Percentiles rank a stretch among this genome's conserved stretches.
Evolutionary conservation across 1,140 invertebrate genomes (phyloP).

Genomic region (Cotesia vestalis): DNA sequence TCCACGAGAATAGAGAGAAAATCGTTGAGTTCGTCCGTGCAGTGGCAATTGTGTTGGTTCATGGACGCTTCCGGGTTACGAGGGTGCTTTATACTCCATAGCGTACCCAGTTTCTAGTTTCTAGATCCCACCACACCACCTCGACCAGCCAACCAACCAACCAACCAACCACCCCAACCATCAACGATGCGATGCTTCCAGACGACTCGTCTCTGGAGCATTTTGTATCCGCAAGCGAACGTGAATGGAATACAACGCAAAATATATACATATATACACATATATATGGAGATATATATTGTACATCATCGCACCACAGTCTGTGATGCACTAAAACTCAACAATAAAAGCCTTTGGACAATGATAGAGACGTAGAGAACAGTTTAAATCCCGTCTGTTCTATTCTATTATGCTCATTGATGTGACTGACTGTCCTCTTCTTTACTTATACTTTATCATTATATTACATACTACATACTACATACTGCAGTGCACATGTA

Average conservation of each 20-base stretch:
- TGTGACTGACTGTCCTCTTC: not conserved
- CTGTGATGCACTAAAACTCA: slow-evolving; percentile 1
- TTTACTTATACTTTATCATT: not conserved
- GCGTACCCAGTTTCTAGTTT: not conserved
- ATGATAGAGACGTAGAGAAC: slow-evolving; percentile 11
- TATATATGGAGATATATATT: too few species aligned
- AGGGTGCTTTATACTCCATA: slow-evolving; percentile 26
- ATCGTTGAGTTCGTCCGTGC: slow-evolving; percentile 36
- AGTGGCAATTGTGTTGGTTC: slow-evolving; percentile 31
- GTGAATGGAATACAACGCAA: slow-evolving; percentile 37
- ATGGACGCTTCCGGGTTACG: slow-evolving; percentile 33
- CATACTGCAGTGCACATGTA: not conserved
- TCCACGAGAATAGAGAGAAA: slow-evolving; percentile 18
- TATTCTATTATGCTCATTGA: slow-evolving; percentile 1
- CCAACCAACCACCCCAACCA: not conserved
- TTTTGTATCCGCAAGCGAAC: slow-evolving; percentile 35
- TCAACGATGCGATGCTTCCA: slow-evolving; percentile 1
- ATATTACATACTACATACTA: not conserved
- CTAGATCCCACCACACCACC: not conserved
- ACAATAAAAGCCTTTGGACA: slow-evolving; percentile 26
- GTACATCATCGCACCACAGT: slow-evolving; percentile 1
- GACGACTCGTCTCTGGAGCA: slow-evolving; percentile 10
- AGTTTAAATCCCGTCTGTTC: slow-evolving; percentile 19
- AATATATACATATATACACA: too few species aligned
- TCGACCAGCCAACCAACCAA: too few species aligned